Percentiles rank a stretch among this genome's conserved stretches.
phyloP scores from a whole-genome alignment of 23 tunicate species.

The Halocynthia roretzi region DNA sequence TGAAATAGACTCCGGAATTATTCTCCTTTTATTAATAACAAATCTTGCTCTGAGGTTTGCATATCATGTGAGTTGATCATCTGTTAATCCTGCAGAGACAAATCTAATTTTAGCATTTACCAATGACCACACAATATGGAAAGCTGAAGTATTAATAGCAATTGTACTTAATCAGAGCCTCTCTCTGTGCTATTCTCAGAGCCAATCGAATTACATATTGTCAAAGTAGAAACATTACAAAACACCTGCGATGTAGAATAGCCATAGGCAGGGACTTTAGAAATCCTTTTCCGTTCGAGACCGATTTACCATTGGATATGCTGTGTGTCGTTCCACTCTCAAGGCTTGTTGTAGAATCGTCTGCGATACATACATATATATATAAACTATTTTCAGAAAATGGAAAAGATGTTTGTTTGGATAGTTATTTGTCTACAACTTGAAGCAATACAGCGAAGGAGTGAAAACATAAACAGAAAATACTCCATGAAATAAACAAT shows the following conservation, averaged over 20 bases:
- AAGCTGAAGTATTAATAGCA: conserved; percentile 1
- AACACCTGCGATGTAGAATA: conserved; percentile 43
- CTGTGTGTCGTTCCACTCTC: conserved; percentile 15
- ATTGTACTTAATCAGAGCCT: neutral
- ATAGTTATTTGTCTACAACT: neutral
- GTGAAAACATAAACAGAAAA: neutral
- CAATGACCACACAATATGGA: neutral
- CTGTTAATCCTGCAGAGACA: too few species aligned
- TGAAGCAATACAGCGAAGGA: neutral
- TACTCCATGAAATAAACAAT: too few species aligned
- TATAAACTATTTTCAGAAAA: neutral
- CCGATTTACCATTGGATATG: conserved; percentile 2
- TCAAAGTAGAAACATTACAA: neutral
- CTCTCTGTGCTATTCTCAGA: conserved; percentile 7
- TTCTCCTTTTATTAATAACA: too few species aligned
- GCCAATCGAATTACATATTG: neutral
- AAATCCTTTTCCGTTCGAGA: conserved; percentile 51
- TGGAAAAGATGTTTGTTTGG: neutral
- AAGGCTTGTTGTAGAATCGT: conserved; percentile 19
- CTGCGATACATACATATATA: neutral
- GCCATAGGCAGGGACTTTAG: conserved; percentile 83
- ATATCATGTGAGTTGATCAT: too few species aligned
- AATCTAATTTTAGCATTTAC: too few species aligned
- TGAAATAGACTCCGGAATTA: too few species aligned
- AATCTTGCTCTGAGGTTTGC: too few species aligned